Evolutionary conservation across 2,888 invertebrate species (phyloP).

Genomic region (Cephus spinipes): DNA sequence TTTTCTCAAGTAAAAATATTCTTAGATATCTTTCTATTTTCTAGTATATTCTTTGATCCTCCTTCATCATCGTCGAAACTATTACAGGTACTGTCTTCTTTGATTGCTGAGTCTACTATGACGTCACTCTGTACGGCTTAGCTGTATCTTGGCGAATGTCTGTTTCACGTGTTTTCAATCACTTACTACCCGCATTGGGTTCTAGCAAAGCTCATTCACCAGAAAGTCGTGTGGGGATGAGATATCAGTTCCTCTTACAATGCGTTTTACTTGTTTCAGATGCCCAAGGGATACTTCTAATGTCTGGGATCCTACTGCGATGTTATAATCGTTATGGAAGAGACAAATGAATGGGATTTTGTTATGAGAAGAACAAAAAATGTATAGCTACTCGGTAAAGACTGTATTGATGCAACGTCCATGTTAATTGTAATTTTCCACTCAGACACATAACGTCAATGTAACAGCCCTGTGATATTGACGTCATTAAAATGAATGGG

Average conservation of each 20-base stretch:
- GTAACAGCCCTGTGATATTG: not conserved
- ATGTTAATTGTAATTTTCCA: not conserved
- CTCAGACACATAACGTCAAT: not conserved
- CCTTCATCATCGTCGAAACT: not conserved
- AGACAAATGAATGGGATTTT: not conserved
- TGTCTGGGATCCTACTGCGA: not conserved
- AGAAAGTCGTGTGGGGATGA: not conserved
- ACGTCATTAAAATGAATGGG: not conserved
- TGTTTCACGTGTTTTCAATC: slow-evolving; percentile 39
- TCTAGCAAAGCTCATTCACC: slow-evolving; percentile 18
- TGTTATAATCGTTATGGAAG: no score
- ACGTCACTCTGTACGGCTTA: not conserved
- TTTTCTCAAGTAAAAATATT: not conserved
- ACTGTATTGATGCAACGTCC: not conserved
- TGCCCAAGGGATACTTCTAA: not conserved
- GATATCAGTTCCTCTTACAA: not conserved
- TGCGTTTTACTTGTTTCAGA: not conserved
- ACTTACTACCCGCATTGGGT: slow-evolving; percentile 49
- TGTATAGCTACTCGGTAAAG: not conserved
- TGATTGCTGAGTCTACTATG: not conserved
- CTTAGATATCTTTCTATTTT: not conserved
- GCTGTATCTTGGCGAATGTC: slow-evolving; percentile 17
- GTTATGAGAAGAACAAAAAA: not conserved
- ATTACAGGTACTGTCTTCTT: not conserved
- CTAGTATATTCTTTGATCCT: not conserved